Conservation (phyloP, 92 coral and sea anemone species). For the Phenganax stokvisi region DNA sequence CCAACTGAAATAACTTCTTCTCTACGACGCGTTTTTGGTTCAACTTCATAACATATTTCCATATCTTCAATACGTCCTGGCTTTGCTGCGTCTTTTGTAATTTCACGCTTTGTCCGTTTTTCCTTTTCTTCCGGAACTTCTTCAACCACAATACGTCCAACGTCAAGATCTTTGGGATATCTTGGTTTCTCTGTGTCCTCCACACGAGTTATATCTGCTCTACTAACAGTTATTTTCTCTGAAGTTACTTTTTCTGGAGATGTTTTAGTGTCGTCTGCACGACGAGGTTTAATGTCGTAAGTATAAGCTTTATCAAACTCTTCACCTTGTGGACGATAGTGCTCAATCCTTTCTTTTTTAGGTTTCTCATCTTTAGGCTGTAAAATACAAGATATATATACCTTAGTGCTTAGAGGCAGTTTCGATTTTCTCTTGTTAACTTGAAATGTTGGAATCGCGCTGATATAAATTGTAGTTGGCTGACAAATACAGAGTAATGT, state of each 20-base stretch:
- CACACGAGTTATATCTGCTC: conserved; percentile 9
- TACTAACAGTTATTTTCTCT: conserved; percentile 16
- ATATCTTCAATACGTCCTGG: conserved; percentile 21
- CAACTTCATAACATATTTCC: conserved; percentile 12
- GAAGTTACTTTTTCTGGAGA: conserved; percentile 4
- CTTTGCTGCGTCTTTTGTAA: background rate
- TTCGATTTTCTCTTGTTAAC: background rate
- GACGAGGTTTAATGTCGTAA: background rate
- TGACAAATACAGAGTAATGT: too few species aligned
- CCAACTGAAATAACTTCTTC: conserved; percentile 20
- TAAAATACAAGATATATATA: background rate
- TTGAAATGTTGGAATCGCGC: background rate
- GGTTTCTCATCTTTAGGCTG: background rate
- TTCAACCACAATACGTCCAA: conserved; percentile 27
- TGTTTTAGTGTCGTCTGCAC: conserved; percentile 14
- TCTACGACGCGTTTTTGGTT: conserved; percentile 8
- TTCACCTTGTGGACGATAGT: conserved; percentile 20
- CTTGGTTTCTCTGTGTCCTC: background rate
- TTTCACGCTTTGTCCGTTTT: conserved; percentile 1
- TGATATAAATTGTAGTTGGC: too few species aligned
- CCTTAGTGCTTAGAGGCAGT: background rate
- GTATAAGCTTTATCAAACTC: conserved; percentile 26
- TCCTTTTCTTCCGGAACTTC: conserved; percentile 18
- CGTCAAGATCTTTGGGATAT: conserved; percentile 11
- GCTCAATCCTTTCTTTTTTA: conserved; percentile 1